Evolutionary conservation across 2,888 invertebrate species (phyloP), one percentile per base, ranked within the genome.

Genomic region (Agrilus mali): DNA sequence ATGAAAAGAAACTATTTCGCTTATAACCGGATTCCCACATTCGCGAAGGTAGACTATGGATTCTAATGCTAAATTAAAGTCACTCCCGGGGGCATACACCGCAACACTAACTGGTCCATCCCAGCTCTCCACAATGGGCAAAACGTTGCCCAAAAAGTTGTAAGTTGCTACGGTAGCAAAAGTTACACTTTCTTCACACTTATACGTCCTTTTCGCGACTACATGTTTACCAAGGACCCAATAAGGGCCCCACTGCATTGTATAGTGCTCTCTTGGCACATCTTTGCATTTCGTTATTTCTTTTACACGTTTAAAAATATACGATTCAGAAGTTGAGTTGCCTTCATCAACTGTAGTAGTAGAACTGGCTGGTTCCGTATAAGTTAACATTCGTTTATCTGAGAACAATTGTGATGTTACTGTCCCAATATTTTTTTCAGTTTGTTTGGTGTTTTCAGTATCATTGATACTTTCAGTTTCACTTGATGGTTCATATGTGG

Each of bases 1-100:
- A 32, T 39, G 38, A 38, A 42, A 42, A 38, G 38, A 32, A 31
- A 42, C 42, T 33, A 33, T 37, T 33, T 37, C 16, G 15, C n/a
- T 38, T n/a, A 32, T 22, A 10, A 32, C 1, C n/a, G 13, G n/a
- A 37, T 31, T 22, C 8, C 15, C 5, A 16, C 32, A 31, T 10
- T 39, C 33, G 16, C 39, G 14, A 12, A 39, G 33, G 22, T 39
- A 39, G 3, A 33, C 39, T 33, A 39, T 39, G 5, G 39, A 27
- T 7, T 22, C 14, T 39, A 39, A 14, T 1, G 39, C 33, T 4
- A 15, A 16, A 16, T 32, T 33, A 39, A 39, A 31, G 33, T 39
- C 39, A n/a, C 16, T 15, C 32, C 39, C 39, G 2, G 39, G 14
- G 1, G 39, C 39, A 14, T 39, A 33, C 14, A 39, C 31, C 5